Percentiles rank a stretch among this genome's conserved stretches.
Evolutionary conservation across 2,888 invertebrate genomes (phyloP).

Genomic region (Pogonocherus hispidulus): DNA sequence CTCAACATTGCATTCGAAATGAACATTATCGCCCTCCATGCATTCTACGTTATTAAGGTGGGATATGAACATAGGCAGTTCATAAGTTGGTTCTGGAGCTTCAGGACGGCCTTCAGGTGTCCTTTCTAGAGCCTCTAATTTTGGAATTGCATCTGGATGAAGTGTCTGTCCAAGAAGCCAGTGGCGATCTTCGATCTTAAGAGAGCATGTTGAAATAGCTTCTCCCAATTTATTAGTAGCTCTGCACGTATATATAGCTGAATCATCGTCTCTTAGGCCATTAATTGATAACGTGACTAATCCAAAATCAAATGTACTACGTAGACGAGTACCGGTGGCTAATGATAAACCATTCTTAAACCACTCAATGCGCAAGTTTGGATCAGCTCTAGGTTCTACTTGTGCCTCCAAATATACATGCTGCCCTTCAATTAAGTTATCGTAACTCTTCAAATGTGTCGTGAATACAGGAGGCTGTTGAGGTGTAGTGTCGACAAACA

Average conservation of each 20-base stretch:
- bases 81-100: slow-evolving; percentile 83
- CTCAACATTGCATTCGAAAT: slow-evolving; percentile 93
- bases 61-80: slow-evolving; percentile 89
- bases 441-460: slow-evolving; percentile 88
- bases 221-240: slow-evolving; percentile 94
- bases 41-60: slow-evolving; percentile 93
- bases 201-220: slow-evolving; percentile 91
- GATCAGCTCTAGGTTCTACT: slow-evolving; percentile 91
- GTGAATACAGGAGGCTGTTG: slow-evolving; percentile 97
- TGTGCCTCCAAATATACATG: slow-evolving; percentile 90
- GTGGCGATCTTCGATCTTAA: slow-evolving; percentile 90
- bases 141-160: slow-evolving; percentile 90
- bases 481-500: slow-evolving; percentile 87
- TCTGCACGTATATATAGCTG: slow-evolving; percentile 95
- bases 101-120: slow-evolving; percentile 79
- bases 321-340: slow-evolving; percentile 89
- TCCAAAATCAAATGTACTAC: slow-evolving; percentile 97
- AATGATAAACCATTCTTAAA: slow-evolving; percentile 91
- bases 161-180: slow-evolving; percentile 90
- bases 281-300: slow-evolving; percentile 93
- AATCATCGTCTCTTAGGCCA: slow-evolving; percentile 89
- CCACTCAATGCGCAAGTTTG: slow-evolving; percentile 91
- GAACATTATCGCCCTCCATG: slow-evolving; percentile 88
- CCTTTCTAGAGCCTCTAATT: slow-evolving; percentile 88
- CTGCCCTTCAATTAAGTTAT: slow-evolving; percentile 88